Evolutionary conservation across 2,113 vertebrate genomes (phyloP), one percentile per base, ranked within the genome.

Genomic region (Pseudonaja textilis): DNA sequence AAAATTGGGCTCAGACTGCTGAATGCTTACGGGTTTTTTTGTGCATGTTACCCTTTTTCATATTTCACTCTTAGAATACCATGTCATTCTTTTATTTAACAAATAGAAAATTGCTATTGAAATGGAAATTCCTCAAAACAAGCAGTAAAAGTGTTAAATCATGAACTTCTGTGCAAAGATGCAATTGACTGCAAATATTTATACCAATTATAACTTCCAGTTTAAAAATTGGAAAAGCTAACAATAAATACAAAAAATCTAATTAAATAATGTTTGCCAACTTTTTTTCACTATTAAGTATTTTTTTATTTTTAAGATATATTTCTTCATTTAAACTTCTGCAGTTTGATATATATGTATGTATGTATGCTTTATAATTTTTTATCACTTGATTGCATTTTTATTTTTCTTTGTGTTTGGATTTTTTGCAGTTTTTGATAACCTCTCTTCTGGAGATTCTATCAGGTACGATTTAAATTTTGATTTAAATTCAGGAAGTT

Each of bases 361-460:
- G n/a, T n/a, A n/a, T n/a, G n/a, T n/a, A n/a, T n/a, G 42, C 18
- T 16, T 45, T 64, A 91, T 87, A 85, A 16, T 88, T 89, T 25
- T 57, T 56, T 61, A 92, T 93, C 22, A 42, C 59, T 88, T 55
- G n/a, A 55, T 20, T 81, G 34, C 18, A 81, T 81, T 47, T 90
- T 74, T 23, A 45, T 90, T 92, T 93, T 91, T 91, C 55, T 92
- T 96, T 59, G 97, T 94, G 3, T 93, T 94, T 95, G 12, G 87
- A 93, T 8, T 96, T 95, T 95, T 5, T 92, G 93, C 95, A 99
- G 98, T 97, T 96, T 94, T 96, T 90, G 98, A 98, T 93, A 98
- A 98, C 85, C 95, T 96, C 96, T 99, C 98, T 57, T 97, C 97
- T 93, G 98, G 97, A 45, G 98, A 98, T 93, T 98, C 98, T 61